Conservation (phyloP, 2,888 invertebrate species). For the Acleris laterana region DNA sequence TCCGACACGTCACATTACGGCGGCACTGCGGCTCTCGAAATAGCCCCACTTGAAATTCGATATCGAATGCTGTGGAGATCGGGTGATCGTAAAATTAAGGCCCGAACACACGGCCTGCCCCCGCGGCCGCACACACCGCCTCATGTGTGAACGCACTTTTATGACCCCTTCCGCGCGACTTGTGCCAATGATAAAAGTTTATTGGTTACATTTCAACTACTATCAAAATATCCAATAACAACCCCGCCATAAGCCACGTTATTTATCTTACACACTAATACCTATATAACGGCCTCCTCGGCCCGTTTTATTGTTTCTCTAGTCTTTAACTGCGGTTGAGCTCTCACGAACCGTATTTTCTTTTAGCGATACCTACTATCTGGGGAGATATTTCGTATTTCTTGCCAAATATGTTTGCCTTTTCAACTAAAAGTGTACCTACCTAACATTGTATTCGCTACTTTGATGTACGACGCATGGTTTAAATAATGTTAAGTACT, state of each 20-base stretch:
- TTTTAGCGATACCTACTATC: slow-evolving; percentile 24
- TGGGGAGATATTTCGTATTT: slow-evolving; percentile 21
- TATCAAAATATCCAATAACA: slow-evolving; percentile 68
- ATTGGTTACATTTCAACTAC: slow-evolving; percentile 71
- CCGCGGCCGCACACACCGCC: slow-evolving; percentile 39
- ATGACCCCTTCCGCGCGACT: slow-evolving; percentile 61
- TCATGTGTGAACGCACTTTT: slow-evolving; percentile 45
- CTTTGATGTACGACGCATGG: no score
- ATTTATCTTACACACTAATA: slow-evolving; percentile 58
- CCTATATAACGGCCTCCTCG: slow-evolving; percentile 43
- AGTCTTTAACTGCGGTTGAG: slow-evolving; percentile 36
- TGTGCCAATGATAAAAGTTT: slow-evolving; percentile 73
- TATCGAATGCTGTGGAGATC: slow-evolving; percentile 68
- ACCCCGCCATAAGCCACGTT: slow-evolving; percentile 64
- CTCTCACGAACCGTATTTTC: slow-evolving; percentile 26
- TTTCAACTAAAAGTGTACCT: no score
- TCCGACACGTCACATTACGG: slow-evolving; percentile 74
- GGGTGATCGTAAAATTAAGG: slow-evolving; percentile 77
- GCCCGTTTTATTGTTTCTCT: slow-evolving; percentile 56
- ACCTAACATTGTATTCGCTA: no score
- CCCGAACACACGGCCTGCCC: slow-evolving; percentile 50
- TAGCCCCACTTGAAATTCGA: slow-evolving; percentile 78
- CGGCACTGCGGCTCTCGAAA: slow-evolving; percentile 67
- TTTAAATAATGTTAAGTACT: no score
- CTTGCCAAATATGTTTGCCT: slow-evolving; percentile 19